Conservation (phyloP, 2,888 invertebrate genomes). For the Dynastes maya region DNA sequence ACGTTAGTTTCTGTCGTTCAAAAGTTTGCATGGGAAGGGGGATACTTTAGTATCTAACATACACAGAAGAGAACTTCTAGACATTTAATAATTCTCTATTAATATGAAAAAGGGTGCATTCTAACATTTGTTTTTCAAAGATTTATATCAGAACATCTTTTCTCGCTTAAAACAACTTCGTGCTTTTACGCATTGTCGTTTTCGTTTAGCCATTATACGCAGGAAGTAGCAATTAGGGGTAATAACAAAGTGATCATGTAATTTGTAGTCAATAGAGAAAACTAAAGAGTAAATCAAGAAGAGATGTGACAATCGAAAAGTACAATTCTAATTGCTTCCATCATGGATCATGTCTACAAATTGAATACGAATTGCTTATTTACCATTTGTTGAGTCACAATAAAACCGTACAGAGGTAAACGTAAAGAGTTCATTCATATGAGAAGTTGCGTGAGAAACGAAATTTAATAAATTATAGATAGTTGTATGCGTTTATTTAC, state of each 20-base stretch:
- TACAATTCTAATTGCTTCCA: conserved; percentile 44
- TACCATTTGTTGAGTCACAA: not conserved
- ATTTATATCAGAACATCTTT: no score
- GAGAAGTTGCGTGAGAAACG: not conserved
- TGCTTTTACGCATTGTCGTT: conserved; percentile 9
- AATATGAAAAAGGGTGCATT: no score
- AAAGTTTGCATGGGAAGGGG: no score
- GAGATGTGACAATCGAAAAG: conserved; percentile 28
- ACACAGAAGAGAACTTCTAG: no score
- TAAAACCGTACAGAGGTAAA: conserved; percentile 5
- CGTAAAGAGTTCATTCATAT: not conserved
- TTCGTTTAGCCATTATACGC: conserved; percentile 17
- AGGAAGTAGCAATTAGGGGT: conserved; percentile 39
- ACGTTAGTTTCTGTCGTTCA: no score
- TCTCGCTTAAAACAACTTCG: no score
- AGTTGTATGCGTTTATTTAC: not conserved
- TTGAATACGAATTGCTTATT: conserved; percentile 40
- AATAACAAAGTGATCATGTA: conserved; percentile 34
- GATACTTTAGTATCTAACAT: no score
- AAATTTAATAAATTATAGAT: not conserved
- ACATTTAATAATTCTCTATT: no score
- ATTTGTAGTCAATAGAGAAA: conserved; percentile 40
- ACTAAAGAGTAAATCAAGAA: conserved; percentile 29
- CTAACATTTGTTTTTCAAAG: no score
- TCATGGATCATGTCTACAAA: conserved; percentile 20